phyloP scores from a whole-genome alignment of 2,113 vertebrate genomes.

The Cavia aperea region DNA sequence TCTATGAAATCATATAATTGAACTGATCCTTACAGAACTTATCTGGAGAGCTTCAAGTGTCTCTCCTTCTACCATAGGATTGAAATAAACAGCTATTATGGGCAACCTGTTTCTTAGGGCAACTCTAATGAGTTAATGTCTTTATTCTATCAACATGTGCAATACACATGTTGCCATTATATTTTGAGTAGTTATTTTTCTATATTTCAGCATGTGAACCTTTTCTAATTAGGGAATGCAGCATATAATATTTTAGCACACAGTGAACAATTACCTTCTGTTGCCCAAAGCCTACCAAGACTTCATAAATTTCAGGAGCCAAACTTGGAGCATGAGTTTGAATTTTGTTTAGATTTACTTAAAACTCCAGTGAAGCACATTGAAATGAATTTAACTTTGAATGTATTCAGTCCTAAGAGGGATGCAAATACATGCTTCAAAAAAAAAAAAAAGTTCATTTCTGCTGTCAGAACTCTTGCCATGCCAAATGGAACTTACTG shows the following conservation, averaged over 20 bases:
- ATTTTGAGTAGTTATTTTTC: background rate
- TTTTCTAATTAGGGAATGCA: constrained; percentile 20
- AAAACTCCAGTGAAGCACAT: constrained; percentile 36
- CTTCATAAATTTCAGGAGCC: constrained; percentile 42
- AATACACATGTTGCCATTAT: background rate
- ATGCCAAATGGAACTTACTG: background rate
- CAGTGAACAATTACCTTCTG: constrained; percentile 1
- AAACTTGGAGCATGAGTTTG: constrained; percentile 19
- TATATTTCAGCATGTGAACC: background rate
- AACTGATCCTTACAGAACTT: constrained; percentile 29
- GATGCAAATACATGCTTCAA: background rate
- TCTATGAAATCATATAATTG: constrained; percentile 29
- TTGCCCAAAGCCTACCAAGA: background rate
- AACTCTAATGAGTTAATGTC: constrained; percentile 35
- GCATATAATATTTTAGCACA: constrained; percentile 39
- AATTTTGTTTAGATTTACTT: constrained; percentile 48
- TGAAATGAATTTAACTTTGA: constrained; percentile 41
- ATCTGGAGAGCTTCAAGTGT: constrained; percentile 21
- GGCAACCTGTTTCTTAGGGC: constrained; percentile 12
- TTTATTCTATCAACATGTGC: background rate
- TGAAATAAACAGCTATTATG: constrained; percentile 14
- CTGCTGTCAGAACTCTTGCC: background rate
- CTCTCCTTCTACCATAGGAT: background rate
- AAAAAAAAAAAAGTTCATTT: background rate
- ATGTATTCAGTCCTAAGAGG: background rate